Evolutionary conservation across 2,797 vertebrate species (phyloP), one percentile per base, ranked within the genome.

Genomic region (Gymnoscopelus braueri): DNA sequence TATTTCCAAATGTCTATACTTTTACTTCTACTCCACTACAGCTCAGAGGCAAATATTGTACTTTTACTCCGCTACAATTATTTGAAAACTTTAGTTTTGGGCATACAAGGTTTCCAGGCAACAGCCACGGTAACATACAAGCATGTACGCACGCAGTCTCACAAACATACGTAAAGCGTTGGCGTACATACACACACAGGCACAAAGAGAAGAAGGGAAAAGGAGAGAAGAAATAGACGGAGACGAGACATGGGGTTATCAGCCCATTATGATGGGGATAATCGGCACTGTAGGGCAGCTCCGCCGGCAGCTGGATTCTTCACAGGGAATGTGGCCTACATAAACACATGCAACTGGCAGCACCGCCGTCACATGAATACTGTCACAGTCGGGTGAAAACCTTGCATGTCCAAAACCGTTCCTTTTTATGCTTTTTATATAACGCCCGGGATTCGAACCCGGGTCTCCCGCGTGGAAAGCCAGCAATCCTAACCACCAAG

Each of bases 231-330:
- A 49, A 15, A 51, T 12, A 50, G 32, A 69, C 53, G 82, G 52
- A 59, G 52, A 62, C 77, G 74, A 83, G 85, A 87, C 86, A 78
- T 75, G 65, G 81, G 68, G 75, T 85, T 87, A 85, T 82, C 78
- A 72, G 53, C 14, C 80, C 70, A 74, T 83, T 83, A 58, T 82
- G 73, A 81, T 75, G 81, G 72, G 75, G 82, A 77, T 86, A 86
- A 88, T 87, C 83, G 86, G 75, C 71, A 76, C 81, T 84, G 44
- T 2, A 6, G 81, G 80, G 67, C 79, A 82, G 78, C 81, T 83
- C 19, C 57, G 78, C 75, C 81, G 79, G 81, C 71, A 84, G 71
- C 55, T 26, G 47, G 32, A 81, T 75, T 75, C 58, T 84, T 85
- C 80, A 81, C 63, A 47, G 72, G 73, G 69, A 86, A 77, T 83